phyloP scores from a whole-genome alignment of 2,113 vertebrate species.

The Mus musculus region DNA sequence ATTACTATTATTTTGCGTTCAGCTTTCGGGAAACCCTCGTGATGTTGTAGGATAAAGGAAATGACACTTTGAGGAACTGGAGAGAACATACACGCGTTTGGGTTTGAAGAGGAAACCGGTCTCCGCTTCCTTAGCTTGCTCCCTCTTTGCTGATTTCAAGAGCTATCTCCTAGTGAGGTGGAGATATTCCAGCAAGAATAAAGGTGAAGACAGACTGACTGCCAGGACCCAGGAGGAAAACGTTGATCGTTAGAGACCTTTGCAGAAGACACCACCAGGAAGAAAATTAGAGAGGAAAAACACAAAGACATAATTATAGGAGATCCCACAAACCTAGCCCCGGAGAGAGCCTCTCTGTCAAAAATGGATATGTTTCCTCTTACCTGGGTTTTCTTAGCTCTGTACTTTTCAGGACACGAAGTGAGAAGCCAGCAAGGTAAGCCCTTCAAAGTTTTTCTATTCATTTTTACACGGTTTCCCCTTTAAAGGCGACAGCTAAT shows the following conservation, averaged over 20 bases:
- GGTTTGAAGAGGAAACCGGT: slow-evolving; percentile 67
- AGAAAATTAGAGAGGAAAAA: slow-evolving; percentile 61
- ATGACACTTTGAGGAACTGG: slow-evolving; percentile 80
- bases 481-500: slow-evolving; percentile 53
- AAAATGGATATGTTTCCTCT: slow-evolving; percentile 92
- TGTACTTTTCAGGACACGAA: slow-evolving; percentile 85
- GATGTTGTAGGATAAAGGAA: slow-evolving; percentile 76
- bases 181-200: slow-evolving; percentile 43
- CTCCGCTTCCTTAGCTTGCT: slow-evolving; percentile 46
- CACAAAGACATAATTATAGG: slow-evolving; percentile 72
- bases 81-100: slow-evolving; percentile 70
- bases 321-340: slow-evolving; percentile 61
- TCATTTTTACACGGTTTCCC: slow-evolving; percentile 58
- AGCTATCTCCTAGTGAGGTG: slow-evolving; percentile 65
- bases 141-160: slow-evolving; percentile 44
- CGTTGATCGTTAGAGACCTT: slow-evolving; percentile 59
- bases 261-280: slow-evolving; percentile 66
- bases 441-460: slow-evolving; percentile 75
- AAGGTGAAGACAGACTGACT: slow-evolving; percentile 69
- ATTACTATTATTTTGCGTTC: slow-evolving; percentile 12
- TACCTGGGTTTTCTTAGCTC: slow-evolving; percentile 90
- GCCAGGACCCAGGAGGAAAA: slow-evolving; percentile 57
- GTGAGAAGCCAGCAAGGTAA: slow-evolving; percentile 92
- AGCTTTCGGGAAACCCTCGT: slow-evolving; percentile 72
- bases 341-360: slow-evolving; percentile 60